Evolutionary conservation across 1,140 invertebrate species (phyloP), one percentile per base, ranked within the genome.

Genomic region (Papilio dardanus): DNA sequence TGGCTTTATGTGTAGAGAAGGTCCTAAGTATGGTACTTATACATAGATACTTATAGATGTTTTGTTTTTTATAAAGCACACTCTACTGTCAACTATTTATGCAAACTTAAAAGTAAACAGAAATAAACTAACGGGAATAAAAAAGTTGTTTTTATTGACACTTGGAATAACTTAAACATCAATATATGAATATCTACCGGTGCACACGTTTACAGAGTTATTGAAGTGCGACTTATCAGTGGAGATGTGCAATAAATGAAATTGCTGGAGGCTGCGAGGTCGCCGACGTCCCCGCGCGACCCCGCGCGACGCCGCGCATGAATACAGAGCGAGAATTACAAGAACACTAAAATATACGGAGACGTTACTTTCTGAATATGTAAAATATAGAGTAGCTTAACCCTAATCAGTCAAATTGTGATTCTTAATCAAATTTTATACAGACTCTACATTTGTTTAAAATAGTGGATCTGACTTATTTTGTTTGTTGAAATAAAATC

Each of bases 251-350:
- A 81, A 82, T 81, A 81, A 82, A 84, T 68, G 77, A 67, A 79
- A 77, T 78, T 75, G 71, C 54, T 58, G 77, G 73, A 83, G 80
- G 81, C 35, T 30, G 30, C 31, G 31, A 66, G 16, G 65, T 19
- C n/a, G 65, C 31, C 65, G 65, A 21, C 21, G 50, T 54, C 50
- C 19, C 21, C 50, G 50, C 50, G 80, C 78, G 78, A 78, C 80
- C 79, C 50, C 50, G 74, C 37, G 78, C 77, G n/a, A n/a, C n/a
- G 62, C 37, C 79, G 58, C 80, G 78, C 75, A 83, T 86, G 86
- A 86, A 87, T 85, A 86, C 86, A 87, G 86, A 87, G 81, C 76
- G 80, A 81, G 79, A 80, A 87, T 87, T 87, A 87, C 71, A 40
- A 74, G n/a, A 3, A 65, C 58, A 76, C 21, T 46, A 5, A 68